These are phyloP conservation scores for Ceyx margarethae DNA, from an alignment of 2,113 vertebrate genomes.

Conservation along the genomic window DNA sequence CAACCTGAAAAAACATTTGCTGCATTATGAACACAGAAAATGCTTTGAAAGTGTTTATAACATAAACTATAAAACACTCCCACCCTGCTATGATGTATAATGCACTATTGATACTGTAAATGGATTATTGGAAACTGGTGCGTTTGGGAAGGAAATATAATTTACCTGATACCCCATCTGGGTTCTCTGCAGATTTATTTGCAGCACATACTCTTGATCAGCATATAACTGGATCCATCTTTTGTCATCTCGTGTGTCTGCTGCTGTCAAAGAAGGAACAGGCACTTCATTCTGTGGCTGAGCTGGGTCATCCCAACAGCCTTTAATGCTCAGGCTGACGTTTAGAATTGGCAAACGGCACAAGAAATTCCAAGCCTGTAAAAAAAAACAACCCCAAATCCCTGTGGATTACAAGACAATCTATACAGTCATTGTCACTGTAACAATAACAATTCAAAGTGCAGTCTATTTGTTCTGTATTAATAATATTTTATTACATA, in stretches of 20 bases:
- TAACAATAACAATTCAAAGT: neutral
- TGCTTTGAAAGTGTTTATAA: slow-evolving; percentile 26
- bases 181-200: slow-evolving; percentile 85
- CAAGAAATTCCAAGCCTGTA: slow-evolving; percentile 90
- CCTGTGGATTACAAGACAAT: neutral
- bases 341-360: slow-evolving; percentile 88
- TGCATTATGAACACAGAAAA: neutral
- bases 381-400: neutral
- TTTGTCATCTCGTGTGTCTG: slow-evolving; percentile 77
- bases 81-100: neutral
- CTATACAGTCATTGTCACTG: neutral
- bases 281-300: slow-evolving; percentile 76
- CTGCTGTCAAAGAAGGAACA: slow-evolving; percentile 67
- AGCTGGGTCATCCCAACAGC: slow-evolving; percentile 83
- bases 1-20: neutral
- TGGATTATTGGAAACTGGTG: slow-evolving; percentile 11
- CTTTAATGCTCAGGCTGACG: slow-evolving; percentile 85
- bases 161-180: slow-evolving; percentile 84
- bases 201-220: slow-evolving; percentile 97
- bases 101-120: neutral
- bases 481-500: neutral
- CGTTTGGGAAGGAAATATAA: slow-evolving; percentile 38
- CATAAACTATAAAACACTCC: neutral
- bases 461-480: neutral
- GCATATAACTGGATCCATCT: slow-evolving; percentile 89